Base-by-base conservation (phyloP, 2,113 vertebrate genomes). In the Proterorhinus semilunaris region DNA sequence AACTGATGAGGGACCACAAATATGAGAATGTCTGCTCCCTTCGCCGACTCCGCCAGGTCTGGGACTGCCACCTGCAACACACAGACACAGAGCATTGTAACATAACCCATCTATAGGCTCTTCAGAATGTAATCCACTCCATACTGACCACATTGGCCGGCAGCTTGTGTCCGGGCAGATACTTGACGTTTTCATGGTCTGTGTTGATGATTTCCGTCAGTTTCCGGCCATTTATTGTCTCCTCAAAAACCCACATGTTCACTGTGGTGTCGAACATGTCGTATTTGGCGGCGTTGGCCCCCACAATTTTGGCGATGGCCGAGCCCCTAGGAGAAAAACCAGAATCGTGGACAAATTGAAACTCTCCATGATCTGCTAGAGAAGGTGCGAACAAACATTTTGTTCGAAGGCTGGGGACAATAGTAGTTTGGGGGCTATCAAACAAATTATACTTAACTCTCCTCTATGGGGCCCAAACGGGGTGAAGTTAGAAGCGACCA, bases 1-100 rank as follows among this genome's bases (percentile, higher is more conserved):
- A 99, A 99, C 90, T 99, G 97, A 79, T 99, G 98, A 2, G 98
- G 98, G 54, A 99, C 94, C 84, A 99, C 97, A 0, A 99, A 98
- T 67, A 99, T 90, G 44, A 99, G 91, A 78, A 99, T 83, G 74
- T 98, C 95, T 0, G 95, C 94, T 59, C 91, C 95, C 0, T 88
- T 90, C 0, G 94, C 94, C 6, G 97, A 94, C 55, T 96, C 94
- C 5, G 89, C 82, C 84, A 98, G 80, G 78, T 99, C 96, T 27
- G 97, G 93, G 74, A 98, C 91, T 7, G 96, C 98, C 74, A 98
- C 78, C 98, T 99, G 87, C 16, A 7, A 46, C 27, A 62, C 5
- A 8, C 17, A 48, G 8, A 54, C 16, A 62, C 10, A 58, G 4
- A 45, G 9, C 0, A n/a, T 8, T 17, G 59, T 42, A 4, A 58